Base-by-base conservation (phyloP, 2,888 invertebrate species). In the Lepidocyrtoides sp. region DNA sequence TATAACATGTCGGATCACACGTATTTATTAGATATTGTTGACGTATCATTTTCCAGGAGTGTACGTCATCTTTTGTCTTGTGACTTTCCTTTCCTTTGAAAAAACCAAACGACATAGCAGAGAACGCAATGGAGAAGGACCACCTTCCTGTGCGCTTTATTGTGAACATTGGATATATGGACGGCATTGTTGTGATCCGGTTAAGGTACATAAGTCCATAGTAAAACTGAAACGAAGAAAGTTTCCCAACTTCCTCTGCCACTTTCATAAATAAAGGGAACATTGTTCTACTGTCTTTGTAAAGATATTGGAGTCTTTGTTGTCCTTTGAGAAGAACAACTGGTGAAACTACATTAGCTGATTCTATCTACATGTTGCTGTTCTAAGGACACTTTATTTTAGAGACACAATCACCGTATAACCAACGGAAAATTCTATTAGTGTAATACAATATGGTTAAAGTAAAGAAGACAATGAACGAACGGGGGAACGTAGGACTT, bases 241-340 rank as follows among this genome's bases (percentile, higher is more conserved):
- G 77, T 79, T 79, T 51, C 77, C n/a, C 77, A 79, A 79, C 44
- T 51, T 79, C 77, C 77, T 57, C 20, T 57, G 23, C 57, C 57
- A 57, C 20, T 57, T 17, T 57, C 20, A 23, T 57, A 20, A n/a
- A n/a, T n/a, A n/a, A n/a, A n/a, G n/a, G n/a, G n/a, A n/a, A n/a
- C n/a, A n/a, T n/a, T n/a, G n/a, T n/a, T n/a, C n/a, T n/a, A n/a
- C n/a, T n/a, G n/a, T n/a, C n/a, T n/a, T n/a, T n/a, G n/a, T n/a
- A n/a, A n/a, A n/a, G n/a, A 20, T 36, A 36, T 12, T 14, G 57
- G 20, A 20, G 57, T 57, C 4, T 32, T 14, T 66, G 5, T 66
- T 66, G 66, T 26, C 20, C 57, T 57, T 20, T 10, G 57, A 20
- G 20, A 29, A 32, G 32, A 29, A 17, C 20, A 60, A 29, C 32